A percentile compares a stretch with the other conserved stretches of the same genome.
Evolutionary conservation across 2,113 vertebrate genomes (phyloP).

Genomic region (Oophaga pumilio): DNA sequence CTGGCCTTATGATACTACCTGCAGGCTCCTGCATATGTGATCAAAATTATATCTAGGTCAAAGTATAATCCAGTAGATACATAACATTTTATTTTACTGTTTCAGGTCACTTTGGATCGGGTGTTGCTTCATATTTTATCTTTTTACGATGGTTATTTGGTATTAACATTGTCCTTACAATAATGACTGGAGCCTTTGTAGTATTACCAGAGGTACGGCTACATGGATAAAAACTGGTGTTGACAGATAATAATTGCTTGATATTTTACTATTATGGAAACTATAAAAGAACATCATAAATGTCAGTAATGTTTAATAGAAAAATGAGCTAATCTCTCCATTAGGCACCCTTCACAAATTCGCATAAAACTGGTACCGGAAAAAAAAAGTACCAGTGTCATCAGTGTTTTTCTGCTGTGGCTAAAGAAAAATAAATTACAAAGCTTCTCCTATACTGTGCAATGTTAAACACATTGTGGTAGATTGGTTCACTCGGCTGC

Average conservation of each 20-base stretch:
- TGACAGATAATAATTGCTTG: neutral
- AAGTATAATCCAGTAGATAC: neutral
- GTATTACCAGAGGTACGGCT: slow-evolving; percentile 92
- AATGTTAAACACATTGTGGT: no score
- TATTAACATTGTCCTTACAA: slow-evolving; percentile 92
- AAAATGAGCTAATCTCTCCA: no score
- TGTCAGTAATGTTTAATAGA: no score
- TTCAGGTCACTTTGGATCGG: slow-evolving; percentile 96
- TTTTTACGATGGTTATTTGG: slow-evolving; percentile 97
- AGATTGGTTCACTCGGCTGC: no score
- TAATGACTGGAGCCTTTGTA: slow-evolving; percentile 95
- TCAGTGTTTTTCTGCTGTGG: no score
- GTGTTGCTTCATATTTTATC: slow-evolving; percentile 97
- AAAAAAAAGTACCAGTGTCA: no score
- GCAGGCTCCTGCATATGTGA: neutral
- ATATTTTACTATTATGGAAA: neutral
- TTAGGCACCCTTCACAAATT: no score
- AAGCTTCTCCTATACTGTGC: no score
- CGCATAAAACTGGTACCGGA: no score
- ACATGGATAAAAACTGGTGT: neutral
- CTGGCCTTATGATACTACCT: neutral
- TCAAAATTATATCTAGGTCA: neutral
- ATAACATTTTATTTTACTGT: slow-evolving; percentile 41
- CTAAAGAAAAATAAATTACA: no score
- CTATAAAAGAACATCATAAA: neutral